Percentiles rank a stretch among this genome's conserved stretches.
These are phyloP conservation scores for Alcedo atthis DNA, from an alignment of 2,797 vertebrate genomes.

Conservation along the genomic window DNA sequence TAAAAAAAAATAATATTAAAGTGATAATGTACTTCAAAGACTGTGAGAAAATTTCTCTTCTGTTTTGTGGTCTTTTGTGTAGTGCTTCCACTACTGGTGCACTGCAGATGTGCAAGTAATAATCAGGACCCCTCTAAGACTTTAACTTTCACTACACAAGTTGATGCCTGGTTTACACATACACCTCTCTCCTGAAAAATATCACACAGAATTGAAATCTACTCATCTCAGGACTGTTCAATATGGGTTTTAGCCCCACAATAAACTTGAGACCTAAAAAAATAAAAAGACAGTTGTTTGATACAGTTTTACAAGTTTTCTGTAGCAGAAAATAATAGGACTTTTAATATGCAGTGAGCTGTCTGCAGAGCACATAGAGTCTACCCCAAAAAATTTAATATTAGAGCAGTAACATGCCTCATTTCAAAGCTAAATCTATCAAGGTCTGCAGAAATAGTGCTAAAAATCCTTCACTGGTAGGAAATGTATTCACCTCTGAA, in stretches of 20 bases:
- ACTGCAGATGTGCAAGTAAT: not conserved
- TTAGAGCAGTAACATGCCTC: not conserved
- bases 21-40: not conserved
- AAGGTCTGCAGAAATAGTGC: not conserved
- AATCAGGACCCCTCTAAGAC: not conserved
- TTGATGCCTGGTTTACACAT: not conserved
- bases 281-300: not conserved
- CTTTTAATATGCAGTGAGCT: slow-evolving; percentile 8
- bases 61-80: fast-evolving
- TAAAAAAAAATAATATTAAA: not conserved
- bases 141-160: not conserved
- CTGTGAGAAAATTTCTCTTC: not conserved
- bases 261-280: not conserved
- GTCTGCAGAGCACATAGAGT: not conserved
- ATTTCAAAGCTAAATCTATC: slow-evolving; percentile 20
- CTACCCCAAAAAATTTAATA: not conserved
- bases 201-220: not conserved
- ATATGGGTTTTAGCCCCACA: not conserved
- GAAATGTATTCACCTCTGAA: slow-evolving; percentile 2
- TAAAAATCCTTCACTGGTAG: not conserved
- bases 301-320: not conserved
- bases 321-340: not conserved
- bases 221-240: not conserved
- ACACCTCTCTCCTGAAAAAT: not conserved
- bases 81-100: not conserved